Percentiles rank a stretch among this genome's conserved stretches.
Conservation (phyloP, 2,113 vertebrate species). For the Epinephelus cyanopodus region DNA sequence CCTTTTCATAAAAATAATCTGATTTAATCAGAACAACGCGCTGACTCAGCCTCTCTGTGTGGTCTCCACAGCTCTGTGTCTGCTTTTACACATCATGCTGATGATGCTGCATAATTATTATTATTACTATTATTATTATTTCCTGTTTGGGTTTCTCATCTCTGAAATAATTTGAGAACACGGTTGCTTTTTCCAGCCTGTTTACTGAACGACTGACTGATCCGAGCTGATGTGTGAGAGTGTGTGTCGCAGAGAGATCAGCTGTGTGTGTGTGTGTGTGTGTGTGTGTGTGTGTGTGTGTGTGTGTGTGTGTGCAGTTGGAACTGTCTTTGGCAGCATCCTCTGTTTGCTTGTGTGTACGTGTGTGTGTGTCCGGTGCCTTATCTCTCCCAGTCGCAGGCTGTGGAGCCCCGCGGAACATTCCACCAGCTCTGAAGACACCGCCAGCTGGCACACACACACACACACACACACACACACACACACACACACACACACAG, state of each 20-base stretch:
- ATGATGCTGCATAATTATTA: no score
- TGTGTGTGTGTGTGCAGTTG: slow-evolving; percentile 6
- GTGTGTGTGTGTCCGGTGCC: slow-evolving; percentile 58
- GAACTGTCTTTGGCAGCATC: slow-evolving; percentile 47
- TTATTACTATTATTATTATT: slow-evolving; percentile 5
- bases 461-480: slow-evolving; percentile 51
- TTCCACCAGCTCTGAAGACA: slow-evolving; percentile 79
- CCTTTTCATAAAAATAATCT: no score
- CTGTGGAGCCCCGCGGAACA: slow-evolving; percentile 69
- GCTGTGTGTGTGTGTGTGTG: slow-evolving; percentile 37
- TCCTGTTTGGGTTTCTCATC: background rate
- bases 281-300: slow-evolving; percentile 14
- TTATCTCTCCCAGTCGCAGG: slow-evolving; percentile 76
- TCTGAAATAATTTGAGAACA: slow-evolving; percentile 33
- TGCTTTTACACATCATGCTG: no score
- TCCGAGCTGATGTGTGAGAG: slow-evolving; percentile 52
- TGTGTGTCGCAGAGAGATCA: slow-evolving; percentile 43
- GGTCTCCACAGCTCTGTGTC: no score
- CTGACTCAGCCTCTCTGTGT: no score
- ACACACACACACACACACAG: slow-evolving; percentile 45
- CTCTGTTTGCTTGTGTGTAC: slow-evolving; percentile 39
- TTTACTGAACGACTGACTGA: slow-evolving; percentile 54
- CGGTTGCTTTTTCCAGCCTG: slow-evolving; percentile 32
- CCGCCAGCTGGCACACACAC: slow-evolving; percentile 65
- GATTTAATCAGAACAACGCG: no score